Evolutionary conservation across 2,888 invertebrate species (phyloP).

Genomic region (Dione juno): DNA sequence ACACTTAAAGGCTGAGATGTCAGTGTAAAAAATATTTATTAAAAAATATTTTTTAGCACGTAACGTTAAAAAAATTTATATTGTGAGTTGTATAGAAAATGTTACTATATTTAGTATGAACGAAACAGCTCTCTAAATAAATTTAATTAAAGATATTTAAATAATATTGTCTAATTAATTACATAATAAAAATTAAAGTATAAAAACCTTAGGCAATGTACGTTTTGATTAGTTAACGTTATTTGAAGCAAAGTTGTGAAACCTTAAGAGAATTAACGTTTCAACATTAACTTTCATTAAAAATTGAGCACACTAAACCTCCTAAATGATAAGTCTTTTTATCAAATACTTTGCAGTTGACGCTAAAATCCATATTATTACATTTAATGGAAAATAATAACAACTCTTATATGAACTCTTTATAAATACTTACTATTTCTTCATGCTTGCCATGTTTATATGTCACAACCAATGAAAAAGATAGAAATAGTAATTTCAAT

Average conservation of each 20-base stretch:
- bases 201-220: background rate
- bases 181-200: background rate
- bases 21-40: background rate
- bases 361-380: background rate
- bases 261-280: slow-evolving; percentile 12
- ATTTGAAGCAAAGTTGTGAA: slow-evolving; percentile 16
- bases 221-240: slow-evolving; percentile 23
- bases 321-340: background rate
- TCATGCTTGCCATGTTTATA: slow-evolving; percentile 38
- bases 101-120: background rate
- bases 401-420: background rate
- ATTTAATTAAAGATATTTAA: background rate
- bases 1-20: background rate
- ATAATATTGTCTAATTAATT: background rate
- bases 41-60: background rate
- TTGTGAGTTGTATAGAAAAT: too few species aligned
- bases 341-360: background rate
- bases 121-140: background rate
- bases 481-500: slow-evolving; percentile 70
- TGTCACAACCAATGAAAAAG: slow-evolving; percentile 62
- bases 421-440: slow-evolving; percentile 47
- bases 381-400: background rate
- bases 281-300: background rate
- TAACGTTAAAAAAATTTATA: too few species aligned
- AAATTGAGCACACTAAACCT: background rate